Evolutionary conservation across 1,140 invertebrate genomes (phyloP).

Genomic region (Halotydeus destructor): DNA sequence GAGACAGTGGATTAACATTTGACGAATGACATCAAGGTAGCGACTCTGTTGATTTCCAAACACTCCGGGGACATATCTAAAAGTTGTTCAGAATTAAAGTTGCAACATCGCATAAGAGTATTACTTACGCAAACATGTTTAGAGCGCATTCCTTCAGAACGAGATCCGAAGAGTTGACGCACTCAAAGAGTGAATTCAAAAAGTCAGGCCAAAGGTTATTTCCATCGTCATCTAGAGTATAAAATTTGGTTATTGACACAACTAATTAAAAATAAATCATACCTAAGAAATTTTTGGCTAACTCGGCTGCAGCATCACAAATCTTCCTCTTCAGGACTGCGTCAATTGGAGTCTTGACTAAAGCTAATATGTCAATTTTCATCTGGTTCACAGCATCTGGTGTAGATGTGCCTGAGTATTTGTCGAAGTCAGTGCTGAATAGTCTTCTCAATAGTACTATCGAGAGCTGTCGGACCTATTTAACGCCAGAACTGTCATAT

Average conservation of each 20-base stretch:
- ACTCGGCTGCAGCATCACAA: conserved; percentile 80
- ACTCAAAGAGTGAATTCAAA: conserved; percentile 84
- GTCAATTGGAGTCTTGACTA: conserved; percentile 55
- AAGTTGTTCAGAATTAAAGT: not conserved
- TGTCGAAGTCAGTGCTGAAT: conserved; percentile 66
- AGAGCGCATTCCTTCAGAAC: conserved; percentile 79
- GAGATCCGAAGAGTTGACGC: conserved; percentile 55
- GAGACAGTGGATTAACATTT: conserved; percentile 68
- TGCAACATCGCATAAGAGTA: not conserved
- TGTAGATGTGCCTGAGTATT: conserved; percentile 61
- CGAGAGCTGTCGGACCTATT: conserved; percentile 12
- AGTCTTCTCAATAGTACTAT: conserved; percentile 57
- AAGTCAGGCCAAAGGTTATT: conserved; percentile 94
- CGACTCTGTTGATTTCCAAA: conserved; percentile 81
- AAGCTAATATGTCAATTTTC: conserved; percentile 59
- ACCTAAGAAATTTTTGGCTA: conserved; percentile 73
- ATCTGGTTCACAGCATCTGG: conserved; percentile 57
- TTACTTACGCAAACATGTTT: conserved; percentile 67
- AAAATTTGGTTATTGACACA: not conserved
- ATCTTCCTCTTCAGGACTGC: conserved; percentile 57
- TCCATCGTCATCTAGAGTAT: conserved; percentile 59
- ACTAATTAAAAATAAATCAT: conserved; percentile 8
- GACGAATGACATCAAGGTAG: conserved; percentile 78
- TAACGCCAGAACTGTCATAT: conserved; percentile 13
- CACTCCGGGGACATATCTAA: conserved; percentile 71